Conservation (phyloP, 2,113 vertebrate genomes). For the Charadrius vociferus region DNA sequence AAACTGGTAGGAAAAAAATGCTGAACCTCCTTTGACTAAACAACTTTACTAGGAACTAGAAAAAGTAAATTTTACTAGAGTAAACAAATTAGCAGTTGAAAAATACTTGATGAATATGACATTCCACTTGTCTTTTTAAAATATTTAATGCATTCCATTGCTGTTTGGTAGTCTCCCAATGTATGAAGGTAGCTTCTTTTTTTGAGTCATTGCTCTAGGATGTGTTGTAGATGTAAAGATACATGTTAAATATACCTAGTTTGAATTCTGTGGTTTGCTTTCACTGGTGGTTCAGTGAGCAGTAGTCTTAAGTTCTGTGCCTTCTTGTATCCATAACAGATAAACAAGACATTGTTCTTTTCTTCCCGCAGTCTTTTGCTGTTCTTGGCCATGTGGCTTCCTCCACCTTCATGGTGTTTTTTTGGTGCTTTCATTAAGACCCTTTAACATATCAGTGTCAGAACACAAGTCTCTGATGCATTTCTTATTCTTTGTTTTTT, state of each 20-base stretch:
- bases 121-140: neutral
- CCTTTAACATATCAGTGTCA: neutral
- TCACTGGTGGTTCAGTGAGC: neutral
- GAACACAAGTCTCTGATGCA: neutral
- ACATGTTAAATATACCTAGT: neutral
- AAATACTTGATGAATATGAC: neutral
- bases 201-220: neutral
- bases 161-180: neutral
- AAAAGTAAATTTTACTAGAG: neutral
- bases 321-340: neutral
- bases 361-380: accelerated
- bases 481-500: neutral
- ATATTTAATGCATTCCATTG: neutral
- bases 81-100: neutral
- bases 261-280: neutral
- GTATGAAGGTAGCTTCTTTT: neutral
- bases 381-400: neutral
- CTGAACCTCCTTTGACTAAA: neutral
- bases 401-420: neutral
- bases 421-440: neutral
- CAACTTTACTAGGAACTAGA: neutral
- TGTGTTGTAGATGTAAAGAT: neutral
- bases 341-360: neutral
- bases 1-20: neutral
- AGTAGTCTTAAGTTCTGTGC: neutral